These are phyloP conservation scores for Ephialtes manifestator DNA, from an alignment of 2,888 invertebrate genomes.

Conservation along the genomic window DNA sequence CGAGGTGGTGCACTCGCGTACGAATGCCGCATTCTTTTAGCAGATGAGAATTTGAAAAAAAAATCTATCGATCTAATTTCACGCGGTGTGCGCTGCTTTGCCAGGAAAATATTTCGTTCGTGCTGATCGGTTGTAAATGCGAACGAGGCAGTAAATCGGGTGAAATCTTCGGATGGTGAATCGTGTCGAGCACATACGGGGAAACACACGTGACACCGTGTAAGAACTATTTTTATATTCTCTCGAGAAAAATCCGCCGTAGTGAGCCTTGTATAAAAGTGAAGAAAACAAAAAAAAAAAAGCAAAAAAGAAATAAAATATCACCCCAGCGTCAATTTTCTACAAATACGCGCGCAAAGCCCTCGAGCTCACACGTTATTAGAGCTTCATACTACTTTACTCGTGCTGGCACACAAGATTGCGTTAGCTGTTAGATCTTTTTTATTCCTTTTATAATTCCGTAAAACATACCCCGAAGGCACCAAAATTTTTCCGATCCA, in stretches of 20 bases:
- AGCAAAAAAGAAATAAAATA: slow-evolving; percentile 68
- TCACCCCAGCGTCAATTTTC: slow-evolving; percentile 85
- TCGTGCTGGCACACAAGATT: slow-evolving; percentile 65
- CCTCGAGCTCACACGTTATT: slow-evolving; percentile 59
- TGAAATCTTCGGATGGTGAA: slow-evolving; percentile 8
- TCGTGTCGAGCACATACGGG: slow-evolving; percentile 53
- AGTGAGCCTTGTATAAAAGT: slow-evolving; percentile 83
- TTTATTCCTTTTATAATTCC: slow-evolving; percentile 7
- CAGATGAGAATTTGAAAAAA: neutral
- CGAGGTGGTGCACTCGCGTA: slow-evolving; percentile 31
- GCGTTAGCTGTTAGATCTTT: slow-evolving; percentile 47
- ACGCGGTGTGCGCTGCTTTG: slow-evolving; percentile 17
- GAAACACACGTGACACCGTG: slow-evolving; percentile 74
- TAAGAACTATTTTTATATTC: slow-evolving; percentile 77
- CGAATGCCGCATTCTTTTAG: slow-evolving; percentile 2
- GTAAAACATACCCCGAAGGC: neutral
- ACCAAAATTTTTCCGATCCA: neutral
- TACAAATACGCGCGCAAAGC: slow-evolving; percentile 78
- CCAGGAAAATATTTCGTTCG: slow-evolving; percentile 17
- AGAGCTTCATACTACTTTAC: slow-evolving; percentile 68
- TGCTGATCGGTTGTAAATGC: neutral
- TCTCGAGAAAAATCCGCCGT: slow-evolving; percentile 78
- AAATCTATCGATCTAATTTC: slow-evolving; percentile 37
- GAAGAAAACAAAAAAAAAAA: slow-evolving; percentile 48
- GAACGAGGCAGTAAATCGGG: slow-evolving; percentile 1